Conservation (phyloP, 2,888 invertebrate species). For the Caenorhabditis parvicauda region DNA sequence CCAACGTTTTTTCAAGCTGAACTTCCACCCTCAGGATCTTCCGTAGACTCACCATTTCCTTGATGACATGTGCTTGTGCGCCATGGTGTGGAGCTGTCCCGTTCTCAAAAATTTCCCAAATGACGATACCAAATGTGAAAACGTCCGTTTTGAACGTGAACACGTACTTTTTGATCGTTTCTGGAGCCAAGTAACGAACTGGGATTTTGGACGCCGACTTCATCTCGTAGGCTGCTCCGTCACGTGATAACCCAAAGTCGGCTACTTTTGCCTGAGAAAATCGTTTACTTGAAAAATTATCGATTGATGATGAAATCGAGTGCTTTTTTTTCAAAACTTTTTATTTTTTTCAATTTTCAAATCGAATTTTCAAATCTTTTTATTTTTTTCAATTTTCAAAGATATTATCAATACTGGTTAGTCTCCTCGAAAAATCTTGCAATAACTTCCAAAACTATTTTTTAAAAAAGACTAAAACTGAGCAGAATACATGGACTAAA, state of each 20-base stretch:
- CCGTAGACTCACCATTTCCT: slow-evolving; percentile 1
- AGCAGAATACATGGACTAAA: no score
- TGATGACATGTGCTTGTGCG: slow-evolving; percentile 13
- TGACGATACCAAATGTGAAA: slow-evolving; percentile 20
- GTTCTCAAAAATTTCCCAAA: slow-evolving; percentile 25
- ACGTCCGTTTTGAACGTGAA: slow-evolving; percentile 22
- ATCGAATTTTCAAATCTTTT: no score
- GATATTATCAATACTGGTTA: no score
- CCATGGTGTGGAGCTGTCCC: slow-evolving; percentile 22
- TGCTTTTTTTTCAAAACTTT: no score
- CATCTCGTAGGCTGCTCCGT: slow-evolving; percentile 9
- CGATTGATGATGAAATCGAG: no score
- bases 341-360: no score
- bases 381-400: no score
- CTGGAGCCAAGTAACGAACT: slow-evolving; percentile 20
- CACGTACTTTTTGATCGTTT: slow-evolving; percentile 11
- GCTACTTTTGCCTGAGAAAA: slow-evolving; percentile 13
- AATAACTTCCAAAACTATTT: no score
- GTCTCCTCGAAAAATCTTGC: no score
- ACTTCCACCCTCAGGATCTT: neutral
- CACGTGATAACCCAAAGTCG: slow-evolving; percentile 9
- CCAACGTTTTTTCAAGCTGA: neutral
- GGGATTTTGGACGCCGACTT: slow-evolving; percentile 7
- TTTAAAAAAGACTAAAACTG: no score
- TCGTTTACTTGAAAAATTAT: slow-evolving; percentile 16